phyloP scores from a whole-genome alignment of 53 echinoderm and acorn worm genomes.

The Temnopleurus reevesii region DNA sequence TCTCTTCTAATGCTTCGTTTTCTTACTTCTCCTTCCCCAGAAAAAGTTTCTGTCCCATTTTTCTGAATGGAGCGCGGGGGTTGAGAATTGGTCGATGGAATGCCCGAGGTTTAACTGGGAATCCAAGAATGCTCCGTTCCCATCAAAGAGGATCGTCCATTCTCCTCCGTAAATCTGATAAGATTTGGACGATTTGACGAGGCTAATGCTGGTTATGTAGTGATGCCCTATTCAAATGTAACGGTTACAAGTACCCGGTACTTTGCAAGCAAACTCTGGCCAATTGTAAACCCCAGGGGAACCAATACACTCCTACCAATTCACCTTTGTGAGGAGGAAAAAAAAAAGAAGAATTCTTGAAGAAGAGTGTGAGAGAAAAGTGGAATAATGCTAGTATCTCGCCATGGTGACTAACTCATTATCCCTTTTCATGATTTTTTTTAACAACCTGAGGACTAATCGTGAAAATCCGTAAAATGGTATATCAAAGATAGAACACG shows the following conservation, averaged over 20 bases:
- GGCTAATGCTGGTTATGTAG: conserved; percentile 54
- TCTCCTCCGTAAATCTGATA: conserved; percentile 47
- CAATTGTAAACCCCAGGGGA: conserved; percentile 22
- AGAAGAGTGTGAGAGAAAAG: background rate
- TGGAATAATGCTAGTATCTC: background rate
- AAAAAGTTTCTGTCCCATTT: background rate
- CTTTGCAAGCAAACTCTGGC: background rate
- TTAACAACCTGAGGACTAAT: too few relatives aligned
- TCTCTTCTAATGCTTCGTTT: background rate
- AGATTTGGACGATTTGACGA: conserved; percentile 58
- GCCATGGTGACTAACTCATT: background rate
- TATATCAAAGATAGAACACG: too few relatives aligned
- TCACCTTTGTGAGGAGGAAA: background rate
- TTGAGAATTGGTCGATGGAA: background rate
- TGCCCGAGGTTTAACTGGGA: background rate
- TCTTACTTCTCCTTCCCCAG: background rate
- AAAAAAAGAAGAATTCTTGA: background rate
- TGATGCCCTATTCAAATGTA: background rate
- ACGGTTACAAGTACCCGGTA: background rate
- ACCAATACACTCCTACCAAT: background rate
- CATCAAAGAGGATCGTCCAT: conserved; percentile 19
- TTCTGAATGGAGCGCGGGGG: background rate
- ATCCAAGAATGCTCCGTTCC: background rate
- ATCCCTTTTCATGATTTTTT: too few relatives aligned
- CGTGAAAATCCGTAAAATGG: too few relatives aligned